Percentiles rank a stretch among this genome's conserved stretches.
Evolutionary conservation across 2,113 vertebrate species (phyloP).

Genomic region (Mellivora capensis): DNA sequence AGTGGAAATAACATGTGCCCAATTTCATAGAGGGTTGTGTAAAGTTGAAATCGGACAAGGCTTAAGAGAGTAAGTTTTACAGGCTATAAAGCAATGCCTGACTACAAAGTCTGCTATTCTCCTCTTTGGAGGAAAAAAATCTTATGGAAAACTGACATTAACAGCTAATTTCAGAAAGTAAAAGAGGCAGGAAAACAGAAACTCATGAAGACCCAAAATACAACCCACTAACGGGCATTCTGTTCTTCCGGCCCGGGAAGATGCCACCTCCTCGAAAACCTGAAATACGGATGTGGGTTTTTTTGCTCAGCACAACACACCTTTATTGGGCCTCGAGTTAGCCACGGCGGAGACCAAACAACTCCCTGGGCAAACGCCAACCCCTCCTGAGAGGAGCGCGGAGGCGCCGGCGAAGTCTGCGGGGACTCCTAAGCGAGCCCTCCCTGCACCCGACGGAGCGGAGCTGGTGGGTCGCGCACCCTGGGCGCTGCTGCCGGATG

Average conservation of each 20-base stretch:
- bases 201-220: not conserved
- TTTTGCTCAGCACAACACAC: not conserved
- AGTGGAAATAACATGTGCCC: not conserved
- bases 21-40: not conserved
- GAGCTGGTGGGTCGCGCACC: accelerated
- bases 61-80: not conserved
- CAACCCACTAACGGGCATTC: not conserved
- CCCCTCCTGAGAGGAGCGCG: not conserved
- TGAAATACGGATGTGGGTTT: not conserved
- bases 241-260: not conserved
- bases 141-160: not conserved
- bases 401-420: accelerated
- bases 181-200: slow-evolving; percentile 43
- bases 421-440: not conserved
- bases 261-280: not conserved
- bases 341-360: not conserved
- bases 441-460: accelerated
- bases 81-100: not conserved
- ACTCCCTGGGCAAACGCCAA: not conserved
- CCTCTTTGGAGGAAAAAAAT: not conserved
- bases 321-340: not conserved
- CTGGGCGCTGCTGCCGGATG: accelerated
- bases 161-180: slow-evolving; percentile 22
- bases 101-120: not conserved
- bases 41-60: not conserved